Percentiles rank a stretch among this genome's conserved stretches.
Conservation (phyloP, 2,797 vertebrate species). For the Tragelaphus eurycerus region DNA sequence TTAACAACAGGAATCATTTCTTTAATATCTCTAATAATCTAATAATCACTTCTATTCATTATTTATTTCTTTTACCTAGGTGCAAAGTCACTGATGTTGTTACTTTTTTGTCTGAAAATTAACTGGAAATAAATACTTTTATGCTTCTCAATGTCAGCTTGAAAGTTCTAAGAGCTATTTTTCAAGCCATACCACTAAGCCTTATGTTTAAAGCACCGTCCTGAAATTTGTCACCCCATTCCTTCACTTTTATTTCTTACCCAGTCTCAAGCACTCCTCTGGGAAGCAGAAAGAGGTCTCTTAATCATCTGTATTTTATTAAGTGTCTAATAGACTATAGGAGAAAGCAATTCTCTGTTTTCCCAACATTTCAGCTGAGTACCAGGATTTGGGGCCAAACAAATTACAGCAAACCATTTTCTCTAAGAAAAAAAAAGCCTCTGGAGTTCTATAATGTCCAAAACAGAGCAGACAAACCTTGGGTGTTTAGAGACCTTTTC, state of each 20-base stretch:
- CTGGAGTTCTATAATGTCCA: slow-evolving; percentile 44
- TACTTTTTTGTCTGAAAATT: neutral
- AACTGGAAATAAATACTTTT: neutral
- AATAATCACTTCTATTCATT: neutral
- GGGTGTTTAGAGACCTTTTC: slow-evolving; percentile 2
- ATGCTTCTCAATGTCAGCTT: neutral
- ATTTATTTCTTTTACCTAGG: neutral
- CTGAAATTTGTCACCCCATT: slow-evolving; percentile 46
- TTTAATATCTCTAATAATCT: neutral
- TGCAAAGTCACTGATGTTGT: neutral
- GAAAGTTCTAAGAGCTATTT: neutral
- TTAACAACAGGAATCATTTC: neutral
- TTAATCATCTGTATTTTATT: slow-evolving; percentile 73
- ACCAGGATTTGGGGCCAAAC: slow-evolving; percentile 60
- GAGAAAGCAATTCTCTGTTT: slow-evolving; percentile 63
- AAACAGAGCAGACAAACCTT: slow-evolving; percentile 38
- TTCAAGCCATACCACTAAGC: neutral
- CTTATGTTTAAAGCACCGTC: neutral
- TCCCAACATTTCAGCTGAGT: slow-evolving; percentile 61
- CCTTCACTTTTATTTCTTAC: neutral
- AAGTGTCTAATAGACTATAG: slow-evolving; percentile 69
- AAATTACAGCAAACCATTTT: slow-evolving; percentile 64
- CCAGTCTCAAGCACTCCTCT: slow-evolving; percentile 24
- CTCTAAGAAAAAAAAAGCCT: neutral
- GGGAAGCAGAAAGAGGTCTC: slow-evolving; percentile 46